A percentile compares a stretch with the other conserved stretches of the same genome.
Evolutionary conservation across 35 echinoderm and acorn worm species (phyloP).

Genomic region (Heliocidaris erythrogramma): DNA sequence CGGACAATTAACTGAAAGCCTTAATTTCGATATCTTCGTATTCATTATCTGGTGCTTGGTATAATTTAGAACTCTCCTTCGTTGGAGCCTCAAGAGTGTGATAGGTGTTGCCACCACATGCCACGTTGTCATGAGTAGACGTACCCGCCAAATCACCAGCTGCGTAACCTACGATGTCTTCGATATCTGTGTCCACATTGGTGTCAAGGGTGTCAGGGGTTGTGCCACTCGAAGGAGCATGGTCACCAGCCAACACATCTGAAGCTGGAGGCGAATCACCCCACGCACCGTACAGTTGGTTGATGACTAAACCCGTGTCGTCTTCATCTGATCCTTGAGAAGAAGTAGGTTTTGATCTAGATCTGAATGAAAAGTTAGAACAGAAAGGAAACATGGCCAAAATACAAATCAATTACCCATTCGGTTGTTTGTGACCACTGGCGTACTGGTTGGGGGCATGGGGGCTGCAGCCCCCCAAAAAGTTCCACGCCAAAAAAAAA

Average conservation of each 20-base stretch:
- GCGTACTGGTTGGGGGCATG: too few species aligned
- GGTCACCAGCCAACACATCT: not conserved
- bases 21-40: not conserved
- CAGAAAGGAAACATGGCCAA: too few species aligned
- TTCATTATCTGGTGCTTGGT: not conserved
- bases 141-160: not conserved
- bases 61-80: not conserved
- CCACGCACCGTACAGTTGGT: not conserved
- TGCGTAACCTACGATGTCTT: not conserved
- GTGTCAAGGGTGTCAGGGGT: too few species aligned
- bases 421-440: too few species aligned
- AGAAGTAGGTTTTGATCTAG: not conserved
- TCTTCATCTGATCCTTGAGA: not conserved
- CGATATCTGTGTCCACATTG: too few species aligned
- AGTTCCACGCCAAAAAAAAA: too few species aligned
- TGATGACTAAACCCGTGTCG: not conserved
- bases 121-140: not conserved
- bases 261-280: not conserved
- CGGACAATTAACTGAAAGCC: too few species aligned
- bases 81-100: not conserved
- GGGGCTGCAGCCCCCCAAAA: too few species aligned
- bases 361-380: not conserved
- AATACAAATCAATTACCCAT: too few species aligned
- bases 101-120: not conserved
- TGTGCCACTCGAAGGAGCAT: not conserved